Base-by-base conservation (phyloP, 2,113 vertebrate species). In the Cavia porcellus region DNA sequence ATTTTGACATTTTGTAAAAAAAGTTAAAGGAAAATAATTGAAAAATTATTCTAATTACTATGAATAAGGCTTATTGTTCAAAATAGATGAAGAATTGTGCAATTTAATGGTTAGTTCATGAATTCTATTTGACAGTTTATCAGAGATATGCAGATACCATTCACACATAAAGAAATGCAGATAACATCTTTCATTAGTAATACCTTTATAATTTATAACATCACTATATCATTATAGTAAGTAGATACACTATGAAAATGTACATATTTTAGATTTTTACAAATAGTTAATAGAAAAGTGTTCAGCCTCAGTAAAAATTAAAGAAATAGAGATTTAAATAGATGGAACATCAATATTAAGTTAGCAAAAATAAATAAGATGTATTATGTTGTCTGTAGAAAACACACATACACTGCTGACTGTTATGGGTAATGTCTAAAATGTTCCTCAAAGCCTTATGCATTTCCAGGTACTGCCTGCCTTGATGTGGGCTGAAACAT, bases 1-100 rank as follows among this genome's bases (percentile, higher is more conserved):
- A 77, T 97, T 95, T 88, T 90, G 66, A 84, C 50, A 91, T 92
- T 97, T 72, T 50, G 8, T 74, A 68, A 93, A 96, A 45, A 89
- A 87, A 88, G 10, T 42, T 8, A 86, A 83, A 86, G 94, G 13
- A 81, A 90, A 94, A 95, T 89, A 90, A 83, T 89, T 87, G 79
- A 42, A 92, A 84, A 84, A 80, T 90, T 80, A 82, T 97, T 96
- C 89, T 84, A 72, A 77, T 66, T 81, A 81, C 84, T 87, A 86
- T 91, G 14, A 96, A 50, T 91, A 86, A 90, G 25, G 15, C 7
- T 86, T 86, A 47, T 9, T 74, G 80, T 22, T 38, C 62, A 89
- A 94, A 85, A 86, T 32, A 89, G 59, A 86, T 57, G 57, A 66
- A 94, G 68, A 93, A 91, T 96, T 72, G 62, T 45, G 55, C 0